phyloP scores from a whole-genome alignment of 2,113 vertebrate genomes.

The Bucco capensis region DNA sequence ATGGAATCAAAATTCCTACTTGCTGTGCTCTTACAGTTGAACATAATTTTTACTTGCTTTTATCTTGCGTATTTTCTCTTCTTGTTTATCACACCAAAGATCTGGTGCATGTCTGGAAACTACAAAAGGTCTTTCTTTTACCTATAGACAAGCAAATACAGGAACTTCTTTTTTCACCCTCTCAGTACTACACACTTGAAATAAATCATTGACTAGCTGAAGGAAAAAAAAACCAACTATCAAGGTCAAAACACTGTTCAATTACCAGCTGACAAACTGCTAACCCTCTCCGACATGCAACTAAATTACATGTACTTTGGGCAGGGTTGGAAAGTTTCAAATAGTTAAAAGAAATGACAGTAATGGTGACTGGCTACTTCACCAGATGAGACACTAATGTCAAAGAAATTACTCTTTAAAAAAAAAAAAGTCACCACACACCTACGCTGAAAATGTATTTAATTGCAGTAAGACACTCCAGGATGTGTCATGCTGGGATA shows the following conservation, averaged over 20 bases:
- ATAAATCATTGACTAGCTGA: conserved; percentile 16
- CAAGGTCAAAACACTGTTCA: conserved; percentile 16
- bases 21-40: background rate
- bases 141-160: conserved; percentile 27
- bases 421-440: background rate
- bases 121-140: background rate
- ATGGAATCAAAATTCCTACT: conserved; percentile 32
- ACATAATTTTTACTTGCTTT: conserved; percentile 21
- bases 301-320: conserved; percentile 37
- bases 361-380: conserved; percentile 73
- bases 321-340: conserved; percentile 65
- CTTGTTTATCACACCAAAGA: conserved; percentile 22
- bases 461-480: conserved; percentile 82
- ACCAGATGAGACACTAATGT: conserved; percentile 76
- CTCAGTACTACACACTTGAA: background rate
- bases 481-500: conserved; percentile 84
- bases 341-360: conserved; percentile 61
- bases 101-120: background rate
- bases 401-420: conserved; percentile 78
- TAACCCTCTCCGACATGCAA: background rate
- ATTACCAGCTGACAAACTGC: background rate
- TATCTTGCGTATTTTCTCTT: conserved; percentile 12
- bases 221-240: background rate
- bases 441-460: conserved; percentile 76
- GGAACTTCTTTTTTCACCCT: background rate